Percentiles rank a stretch among this genome's conserved stretches.
phyloP scores from a whole-genome alignment of 1,140 invertebrate genomes.

The Ips nitidus region DNA sequence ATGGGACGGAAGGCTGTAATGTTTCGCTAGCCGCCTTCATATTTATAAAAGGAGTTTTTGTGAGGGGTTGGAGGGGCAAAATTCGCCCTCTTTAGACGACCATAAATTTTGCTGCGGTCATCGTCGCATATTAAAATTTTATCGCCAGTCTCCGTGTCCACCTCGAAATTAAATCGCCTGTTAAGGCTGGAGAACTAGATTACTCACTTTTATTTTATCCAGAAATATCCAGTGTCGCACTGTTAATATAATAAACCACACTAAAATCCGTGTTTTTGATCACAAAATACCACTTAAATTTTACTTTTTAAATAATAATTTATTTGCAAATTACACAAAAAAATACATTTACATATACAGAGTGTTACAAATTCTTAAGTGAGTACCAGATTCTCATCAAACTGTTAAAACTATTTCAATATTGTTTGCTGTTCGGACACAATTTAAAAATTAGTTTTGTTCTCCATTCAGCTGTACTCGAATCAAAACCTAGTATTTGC shows the following conservation, averaged over 20 bases:
- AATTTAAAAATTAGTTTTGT: too few species aligned
- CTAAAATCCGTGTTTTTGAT: too few species aligned
- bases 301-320: too few species aligned
- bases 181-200: conserved; percentile 14
- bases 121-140: conserved; percentile 37
- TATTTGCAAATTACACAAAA: too few species aligned
- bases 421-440: too few species aligned
- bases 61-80: conserved; percentile 19
- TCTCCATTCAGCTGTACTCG: too few species aligned
- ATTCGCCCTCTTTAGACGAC: conserved; percentile 31
- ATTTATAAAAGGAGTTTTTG: conserved; percentile 13
- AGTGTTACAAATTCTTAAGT: too few species aligned
- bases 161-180: conserved; percentile 32
- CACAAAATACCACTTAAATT: too few species aligned
- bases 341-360: too few species aligned
- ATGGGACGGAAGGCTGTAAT: not conserved
- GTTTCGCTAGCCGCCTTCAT: not conserved
- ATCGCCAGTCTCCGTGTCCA: conserved; percentile 26
- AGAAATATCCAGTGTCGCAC: not conserved
- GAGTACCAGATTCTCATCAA: too few species aligned
- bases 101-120: conserved; percentile 36
- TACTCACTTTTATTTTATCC: not conserved
- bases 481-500: too few species aligned
- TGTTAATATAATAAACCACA: not conserved
- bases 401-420: too few species aligned